Evolutionary conservation across 2,888 invertebrate species (phyloP).

Genomic region (Amorpha juglandis): DNA sequence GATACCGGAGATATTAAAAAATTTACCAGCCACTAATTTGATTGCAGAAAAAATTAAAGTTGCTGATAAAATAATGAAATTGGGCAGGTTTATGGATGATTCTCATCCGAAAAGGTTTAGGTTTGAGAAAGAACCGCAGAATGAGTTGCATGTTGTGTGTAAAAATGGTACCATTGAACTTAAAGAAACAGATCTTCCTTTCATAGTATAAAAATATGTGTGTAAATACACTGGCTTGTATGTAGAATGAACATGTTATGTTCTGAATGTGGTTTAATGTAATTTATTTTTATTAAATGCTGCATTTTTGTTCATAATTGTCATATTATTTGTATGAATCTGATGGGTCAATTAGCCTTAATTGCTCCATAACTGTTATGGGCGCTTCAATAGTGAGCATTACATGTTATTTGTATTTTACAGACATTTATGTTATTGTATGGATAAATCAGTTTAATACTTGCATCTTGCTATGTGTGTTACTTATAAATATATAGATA

Average conservation of each 20-base stretch:
- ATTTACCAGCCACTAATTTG: constrained; percentile 76
- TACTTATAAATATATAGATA: too few relatives aligned
- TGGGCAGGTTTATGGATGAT: constrained; percentile 79
- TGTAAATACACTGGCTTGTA: constrained; percentile 31
- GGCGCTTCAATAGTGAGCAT: too few relatives aligned
- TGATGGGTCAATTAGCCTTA: too few relatives aligned
- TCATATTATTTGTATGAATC: too few relatives aligned
- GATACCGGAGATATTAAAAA: constrained; percentile 70
- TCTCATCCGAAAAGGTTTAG: constrained; percentile 76
- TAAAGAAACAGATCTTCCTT: constrained; percentile 72
- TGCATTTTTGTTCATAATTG: constrained; percentile 15
- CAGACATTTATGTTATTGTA: too few relatives aligned
- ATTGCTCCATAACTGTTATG: too few relatives aligned
- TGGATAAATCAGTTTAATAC: too few relatives aligned
- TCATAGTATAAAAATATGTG: constrained; percentile 54
- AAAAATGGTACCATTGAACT: constrained; percentile 80
- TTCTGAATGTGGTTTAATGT: constrained; percentile 20
- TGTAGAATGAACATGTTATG: constrained; percentile 28
- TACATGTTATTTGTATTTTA: too few relatives aligned
- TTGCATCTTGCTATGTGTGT: too few relatives aligned
- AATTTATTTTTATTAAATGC: constrained; percentile 27
- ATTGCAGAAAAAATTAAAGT: constrained; percentile 79
- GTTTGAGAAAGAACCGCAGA: constrained; percentile 70
- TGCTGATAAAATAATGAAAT: constrained; percentile 73
- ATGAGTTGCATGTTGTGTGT: constrained; percentile 80